phyloP scores from a whole-genome alignment of 1,140 invertebrate species.

The Plutomurus gul region DNA sequence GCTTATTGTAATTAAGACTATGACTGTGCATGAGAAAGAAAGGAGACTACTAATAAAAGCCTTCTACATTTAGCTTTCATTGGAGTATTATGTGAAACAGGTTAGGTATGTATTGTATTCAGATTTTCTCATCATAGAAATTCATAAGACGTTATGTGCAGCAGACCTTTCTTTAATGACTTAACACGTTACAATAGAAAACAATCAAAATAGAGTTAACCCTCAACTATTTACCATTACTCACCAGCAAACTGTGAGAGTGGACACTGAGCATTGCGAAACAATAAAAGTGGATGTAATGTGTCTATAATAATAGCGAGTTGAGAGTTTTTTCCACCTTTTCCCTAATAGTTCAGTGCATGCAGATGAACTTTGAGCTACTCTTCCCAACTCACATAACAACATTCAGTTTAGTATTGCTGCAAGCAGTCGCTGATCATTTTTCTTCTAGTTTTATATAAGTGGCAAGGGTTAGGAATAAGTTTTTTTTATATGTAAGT shows the following conservation, averaged over 20 bases:
- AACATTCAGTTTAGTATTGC: background rate
- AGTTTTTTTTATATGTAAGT: slow-evolving; percentile 4
- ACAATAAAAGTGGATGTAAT: background rate
- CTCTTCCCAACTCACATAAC: background rate
- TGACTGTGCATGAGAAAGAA: too few relatives aligned
- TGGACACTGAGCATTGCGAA: background rate
- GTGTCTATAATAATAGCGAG: background rate
- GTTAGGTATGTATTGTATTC: too few relatives aligned
- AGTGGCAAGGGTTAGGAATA: background rate
- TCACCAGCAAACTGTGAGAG: background rate
- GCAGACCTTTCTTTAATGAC: too few relatives aligned
- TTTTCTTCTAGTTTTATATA: background rate
- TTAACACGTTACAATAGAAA: too few relatives aligned
- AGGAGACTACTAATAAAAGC: too few relatives aligned
- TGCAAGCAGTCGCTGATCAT: background rate
- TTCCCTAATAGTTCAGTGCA: slow-evolving; percentile 25
- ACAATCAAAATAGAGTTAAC: background rate
- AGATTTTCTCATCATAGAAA: too few relatives aligned
- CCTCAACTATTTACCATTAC: background rate
- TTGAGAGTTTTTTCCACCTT: background rate
- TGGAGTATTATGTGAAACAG: too few relatives aligned
- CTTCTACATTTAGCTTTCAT: too few relatives aligned
- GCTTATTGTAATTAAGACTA: too few relatives aligned
- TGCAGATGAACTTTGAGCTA: slow-evolving; percentile 8
- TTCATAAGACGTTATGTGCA: too few relatives aligned